Conservation (phyloP, 2,888 invertebrate genomes). For the Tillus elongatus region DNA sequence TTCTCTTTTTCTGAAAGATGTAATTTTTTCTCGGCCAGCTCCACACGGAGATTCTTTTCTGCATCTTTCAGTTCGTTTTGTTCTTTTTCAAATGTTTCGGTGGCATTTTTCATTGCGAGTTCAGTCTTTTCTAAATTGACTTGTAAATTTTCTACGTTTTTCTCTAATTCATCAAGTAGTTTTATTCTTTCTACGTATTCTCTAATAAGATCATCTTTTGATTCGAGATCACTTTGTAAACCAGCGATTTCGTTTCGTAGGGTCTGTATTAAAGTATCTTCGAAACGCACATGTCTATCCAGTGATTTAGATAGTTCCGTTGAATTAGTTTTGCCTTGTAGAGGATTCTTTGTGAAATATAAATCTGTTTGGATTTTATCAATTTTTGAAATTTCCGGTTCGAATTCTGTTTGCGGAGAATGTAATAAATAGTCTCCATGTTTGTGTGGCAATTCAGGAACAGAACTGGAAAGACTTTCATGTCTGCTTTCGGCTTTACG, state of each 20-base stretch:
- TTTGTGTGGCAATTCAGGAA: no score
- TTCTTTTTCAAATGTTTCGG: conserved; percentile 42
- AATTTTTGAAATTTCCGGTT: conserved; percentile 35
- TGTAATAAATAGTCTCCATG: no score
- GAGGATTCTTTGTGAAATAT: no score
- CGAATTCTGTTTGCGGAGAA: conserved; percentile 14
- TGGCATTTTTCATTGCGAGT: conserved; percentile 45
- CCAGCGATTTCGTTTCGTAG: conserved; percentile 37
- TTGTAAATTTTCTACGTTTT: conserved; percentile 50
- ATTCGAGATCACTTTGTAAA: conserved; percentile 50
- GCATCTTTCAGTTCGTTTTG: conserved; percentile 46
- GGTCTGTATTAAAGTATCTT: conserved; percentile 43
- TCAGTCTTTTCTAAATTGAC: conserved; percentile 48
- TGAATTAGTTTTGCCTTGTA: conserved; percentile 27
- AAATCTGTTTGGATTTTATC: conserved; percentile 25
- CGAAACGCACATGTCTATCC: conserved; percentile 41
- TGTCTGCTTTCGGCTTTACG: conserved; percentile 24
- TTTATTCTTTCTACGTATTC: conserved; percentile 52
- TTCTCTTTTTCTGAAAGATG: conserved; percentile 47
- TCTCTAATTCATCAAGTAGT: conserved; percentile 40
- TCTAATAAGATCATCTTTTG: conserved; percentile 48
- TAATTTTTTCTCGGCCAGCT: conserved; percentile 50
- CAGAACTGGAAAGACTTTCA: conserved; percentile 20
- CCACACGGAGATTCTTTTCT: conserved; percentile 45
- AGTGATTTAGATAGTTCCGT: conserved; percentile 30